These are phyloP conservation scores for Microplitis mediator DNA, from an alignment of 1,140 invertebrate species.

Conservation along the genomic window DNA sequence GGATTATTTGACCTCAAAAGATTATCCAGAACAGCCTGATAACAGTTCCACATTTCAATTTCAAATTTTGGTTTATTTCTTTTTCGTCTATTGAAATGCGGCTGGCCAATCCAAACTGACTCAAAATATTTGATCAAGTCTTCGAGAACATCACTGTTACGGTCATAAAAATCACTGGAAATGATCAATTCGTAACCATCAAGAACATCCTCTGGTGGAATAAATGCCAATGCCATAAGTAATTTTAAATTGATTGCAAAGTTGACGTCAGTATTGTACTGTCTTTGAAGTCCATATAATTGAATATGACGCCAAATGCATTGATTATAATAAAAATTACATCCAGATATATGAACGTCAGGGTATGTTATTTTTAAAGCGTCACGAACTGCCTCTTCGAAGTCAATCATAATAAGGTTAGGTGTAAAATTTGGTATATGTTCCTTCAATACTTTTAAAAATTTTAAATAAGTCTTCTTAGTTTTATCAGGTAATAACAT, in stretches of 20 bases:
- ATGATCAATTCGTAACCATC: not conserved
- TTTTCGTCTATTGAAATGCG: not conserved
- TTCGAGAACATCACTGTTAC: not conserved
- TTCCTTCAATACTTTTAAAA: too few relatives aligned
- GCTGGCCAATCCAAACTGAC: slow-evolving; percentile 1
- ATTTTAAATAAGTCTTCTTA: too few relatives aligned
- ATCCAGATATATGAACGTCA: not conserved
- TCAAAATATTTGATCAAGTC: not conserved
- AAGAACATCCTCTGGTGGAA: not conserved
- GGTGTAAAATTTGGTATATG: too few relatives aligned
- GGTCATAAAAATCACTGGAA: not conserved
- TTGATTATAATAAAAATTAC: not conserved
- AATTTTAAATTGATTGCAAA: not conserved
- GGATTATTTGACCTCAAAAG: slow-evolving; percentile 1
- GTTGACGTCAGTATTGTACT: not conserved
- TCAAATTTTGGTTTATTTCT: not conserved
- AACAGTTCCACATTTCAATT: slow-evolving; percentile 13
- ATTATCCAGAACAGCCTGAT: not conserved
- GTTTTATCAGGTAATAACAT: too few relatives aligned
- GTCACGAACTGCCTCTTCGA: too few relatives aligned
- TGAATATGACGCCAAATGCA: not conserved
- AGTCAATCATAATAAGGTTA: too few relatives aligned
- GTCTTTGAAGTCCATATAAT: not conserved
- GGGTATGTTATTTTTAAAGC: too few relatives aligned
- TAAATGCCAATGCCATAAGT: not conserved